Evolutionary conservation across 92 coral and sea anemone genomes (phyloP), one percentile per base, ranked within the genome.

Genomic region (Palythoa grandis): DNA sequence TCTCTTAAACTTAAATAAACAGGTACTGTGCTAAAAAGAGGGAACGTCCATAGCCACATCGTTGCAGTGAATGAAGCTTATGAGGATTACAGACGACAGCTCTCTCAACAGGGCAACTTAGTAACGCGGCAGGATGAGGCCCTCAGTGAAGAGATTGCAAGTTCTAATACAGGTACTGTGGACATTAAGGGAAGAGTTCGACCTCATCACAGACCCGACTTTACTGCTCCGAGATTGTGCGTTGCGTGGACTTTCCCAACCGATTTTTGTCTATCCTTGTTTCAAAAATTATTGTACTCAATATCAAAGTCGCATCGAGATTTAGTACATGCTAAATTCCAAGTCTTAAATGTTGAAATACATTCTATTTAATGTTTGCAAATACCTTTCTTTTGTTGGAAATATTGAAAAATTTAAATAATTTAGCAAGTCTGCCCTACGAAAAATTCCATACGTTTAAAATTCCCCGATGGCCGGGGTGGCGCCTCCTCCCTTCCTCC

Each of bases 1-100:
- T 60, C n/a, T 17, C 22, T 15, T 60, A 15, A 6, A 60, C 20
- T 57, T 78, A 7, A 35, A 25, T 43, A 8, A 13, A 48, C 50
- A 84, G 94, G 82, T 25, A 89, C 80, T 76, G 79, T 16, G 7
- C 39, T 47, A 53, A 85, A 86, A 53, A 83, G 67, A 70, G 96
- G 90, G 10, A 93, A 85, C 61, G 79, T 93, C 16, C 97, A 93
- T 38, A 92, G 93, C 3, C 93, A 93, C 79, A 93, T 93, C 48
- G 94, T 89, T 17, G 85, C 91, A 15, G 94, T 93, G 1, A 93
- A 93, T 57, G 91, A 91, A 60, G 97, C 90, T 6, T 70, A 72
- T 25, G 70, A 88, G 53, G 11, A 57, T 72, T 53, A 66, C 40
- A 24, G 52, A 60, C 38, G 54, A 39, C 65, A 23, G n/a, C 37